Evolutionary conservation across 2,113 vertebrate genomes (phyloP), one percentile per base, ranked within the genome.

Genomic region (Gallinago media): DNA sequence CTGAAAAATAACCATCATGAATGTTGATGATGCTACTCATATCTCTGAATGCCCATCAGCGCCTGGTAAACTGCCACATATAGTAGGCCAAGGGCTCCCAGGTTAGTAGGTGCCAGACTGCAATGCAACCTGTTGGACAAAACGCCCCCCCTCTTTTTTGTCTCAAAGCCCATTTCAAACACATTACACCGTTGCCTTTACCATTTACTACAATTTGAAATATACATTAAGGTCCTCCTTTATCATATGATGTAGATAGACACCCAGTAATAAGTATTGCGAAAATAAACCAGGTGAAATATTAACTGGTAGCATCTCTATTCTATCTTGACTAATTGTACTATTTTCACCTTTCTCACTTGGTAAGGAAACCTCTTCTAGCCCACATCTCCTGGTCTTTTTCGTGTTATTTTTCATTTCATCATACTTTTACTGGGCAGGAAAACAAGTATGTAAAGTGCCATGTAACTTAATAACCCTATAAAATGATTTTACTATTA

Each of bases 301-400:
- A 72, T 12, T 76, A 76, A 71, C 12, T 19, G 29, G 5, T 26
- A 71, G 4, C 12, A 31, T 38, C 3, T 61, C 25, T 66, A 21
- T 58, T 62, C 17, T n/a, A 1, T 38, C n/a, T 46, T 75, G 14
- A 44, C 15, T 79, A 61, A 58, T 73, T 85, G 12, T 42, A 90
- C 18, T 50, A 8, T 56, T 88, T 76, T 26, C 26, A 67, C 2
- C 11, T 62, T 89, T 44, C 27, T 10, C 17, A 38, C 0, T 32
- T 36, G 8, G 8, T 46, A 49, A 78, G 40, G 11, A 46, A 58
- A 34, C 6, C 23, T 6, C 7, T 70, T 6, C 5, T 54, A 73
- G 6, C 3, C 4, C 3, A 44, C 22, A 38, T 10, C 6, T 26
- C 4, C 6, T 38, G 17, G 2, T 0, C 11, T 55, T 79, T 67